Evolutionary conservation across 2,888 invertebrate species (phyloP).

Genomic region (Drosophila formosana): DNA sequence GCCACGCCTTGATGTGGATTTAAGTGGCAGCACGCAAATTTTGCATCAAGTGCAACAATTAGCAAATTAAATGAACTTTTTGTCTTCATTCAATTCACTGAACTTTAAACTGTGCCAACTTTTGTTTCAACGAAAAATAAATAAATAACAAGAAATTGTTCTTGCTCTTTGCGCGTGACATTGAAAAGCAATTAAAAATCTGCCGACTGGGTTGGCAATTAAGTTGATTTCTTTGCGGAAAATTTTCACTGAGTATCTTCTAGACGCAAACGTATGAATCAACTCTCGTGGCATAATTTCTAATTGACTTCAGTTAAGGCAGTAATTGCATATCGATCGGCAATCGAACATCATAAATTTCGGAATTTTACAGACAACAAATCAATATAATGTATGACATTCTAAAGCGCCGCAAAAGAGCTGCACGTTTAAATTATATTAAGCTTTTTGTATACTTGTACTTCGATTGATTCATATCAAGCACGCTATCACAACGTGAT

Average conservation of each 20-base stretch:
- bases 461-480: slow-evolving; percentile 1
- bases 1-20: slow-evolving; percentile 50
- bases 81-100: slow-evolving; percentile 15
- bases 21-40: slow-evolving; percentile 63
- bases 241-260: slow-evolving; percentile 34
- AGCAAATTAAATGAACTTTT: slow-evolving; percentile 68
- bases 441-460: not conserved
- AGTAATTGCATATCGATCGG: slow-evolving; percentile 28
- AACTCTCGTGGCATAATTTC: slow-evolving; percentile 46
- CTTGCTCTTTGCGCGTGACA: slow-evolving; percentile 27
- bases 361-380: slow-evolving; percentile 26
- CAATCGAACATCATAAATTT: slow-evolving; percentile 25
- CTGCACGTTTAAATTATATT: slow-evolving; percentile 2
- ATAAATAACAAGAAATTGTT: not conserved
- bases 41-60: slow-evolving; percentile 74
- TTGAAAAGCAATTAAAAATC: slow-evolving; percentile 53
- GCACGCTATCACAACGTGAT: slow-evolving; percentile 53
- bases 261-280: slow-evolving; percentile 22
- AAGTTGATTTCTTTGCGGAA: slow-evolving; percentile 34
- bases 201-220: slow-evolving; percentile 37
- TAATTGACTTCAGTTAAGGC: slow-evolving; percentile 53
- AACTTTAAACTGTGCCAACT: slow-evolving; percentile 36
- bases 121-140: slow-evolving; percentile 16
- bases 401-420: slow-evolving; percentile 4
- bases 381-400: slow-evolving; percentile 26